Evolutionary conservation across 2,888 invertebrate species (phyloP), one percentile per base, ranked within the genome.

Genomic region (Plutella xylostella): DNA sequence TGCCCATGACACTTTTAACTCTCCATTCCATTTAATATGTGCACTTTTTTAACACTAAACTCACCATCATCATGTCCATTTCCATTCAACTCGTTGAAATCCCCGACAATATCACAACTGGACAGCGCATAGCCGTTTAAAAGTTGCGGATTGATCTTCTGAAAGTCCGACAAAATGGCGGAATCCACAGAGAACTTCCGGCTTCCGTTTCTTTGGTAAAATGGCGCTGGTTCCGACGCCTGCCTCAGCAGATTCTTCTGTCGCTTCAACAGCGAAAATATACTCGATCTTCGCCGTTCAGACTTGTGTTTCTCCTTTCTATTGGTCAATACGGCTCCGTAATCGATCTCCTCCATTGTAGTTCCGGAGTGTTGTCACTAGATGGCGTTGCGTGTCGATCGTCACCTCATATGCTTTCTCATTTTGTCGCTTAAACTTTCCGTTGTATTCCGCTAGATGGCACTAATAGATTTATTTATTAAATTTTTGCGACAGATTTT

Each of bases 181-280:
- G 78, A 78, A 46, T 82, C 82, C 0, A 73, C 69, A 0, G 82
- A 82, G 30, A 56, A 72, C 37, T 80, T 80, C 43, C 82, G 60
- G 22, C 61, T 58, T 14, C 60, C 14, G 0, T 51, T 51, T n/a
- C 59, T 49, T 0, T 52, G 47, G 0, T 57, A 48, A 3, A 60
- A 60, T 1, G 58, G 52, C 0, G 54, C 63, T 0, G 80, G 82
- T 22, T 74, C 79, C 0, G 82, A 82, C 1, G 55, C 54, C 42
- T 80, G 80, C 12, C 82, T 55, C 0, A 63, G 57, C 0, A 80
- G 15, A 20, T 78, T 82, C 60, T 74, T 80, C 53, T 74, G 69
- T 0, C 66, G 51, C 45, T 66, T 71, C 0, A 83, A 45, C 0
- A 80, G 51, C 0, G 71, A 73, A 55, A 83, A 80, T 12, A 83